Evolutionary conservation across 2,888 invertebrate species (phyloP).

Genomic region (Mesorhabditis spiculigera): DNA sequence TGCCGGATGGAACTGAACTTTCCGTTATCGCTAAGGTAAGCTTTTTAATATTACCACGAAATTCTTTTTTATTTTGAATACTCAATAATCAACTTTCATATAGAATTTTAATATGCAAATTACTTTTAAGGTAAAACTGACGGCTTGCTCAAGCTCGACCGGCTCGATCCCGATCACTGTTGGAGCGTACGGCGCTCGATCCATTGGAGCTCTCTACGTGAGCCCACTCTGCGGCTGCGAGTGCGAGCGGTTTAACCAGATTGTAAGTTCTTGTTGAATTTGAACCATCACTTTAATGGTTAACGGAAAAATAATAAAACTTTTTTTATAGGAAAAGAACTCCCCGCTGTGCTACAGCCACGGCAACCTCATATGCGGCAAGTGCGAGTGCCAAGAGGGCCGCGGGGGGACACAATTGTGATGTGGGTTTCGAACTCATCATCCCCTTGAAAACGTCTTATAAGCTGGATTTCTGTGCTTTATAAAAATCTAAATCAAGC

Average conservation of each 20-base stretch:
- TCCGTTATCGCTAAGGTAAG: not conserved
- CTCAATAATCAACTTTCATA: not conserved
- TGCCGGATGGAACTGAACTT: not conserved
- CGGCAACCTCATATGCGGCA: slow-evolving; percentile 52
- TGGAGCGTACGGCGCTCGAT: slow-evolving; percentile 50
- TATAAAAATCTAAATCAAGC: not conserved
- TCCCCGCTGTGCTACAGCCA: slow-evolving; percentile 40
- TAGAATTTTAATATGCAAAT: slow-evolving; percentile 10
- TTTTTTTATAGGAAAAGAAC: slow-evolving; percentile 39
- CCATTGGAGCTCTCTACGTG: slow-evolving; percentile 35
- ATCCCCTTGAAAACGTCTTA: too few relatives aligned
- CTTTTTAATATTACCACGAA: not conserved
- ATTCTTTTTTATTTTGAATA: not conserved
- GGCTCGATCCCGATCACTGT: slow-evolving; percentile 51
- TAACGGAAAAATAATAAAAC: not conserved
- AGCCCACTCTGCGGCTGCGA: slow-evolving; percentile 56
- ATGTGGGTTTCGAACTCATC: not conserved
- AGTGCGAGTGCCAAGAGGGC: slow-evolving; percentile 38
- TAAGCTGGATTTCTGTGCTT: too few relatives aligned
- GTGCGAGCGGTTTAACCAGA: slow-evolving; percentile 46
- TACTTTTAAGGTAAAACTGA: slow-evolving; percentile 26
- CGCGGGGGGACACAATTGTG: slow-evolving; percentile 41
- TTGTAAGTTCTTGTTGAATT: not conserved
- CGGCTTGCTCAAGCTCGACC: slow-evolving; percentile 32
- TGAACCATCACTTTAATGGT: slow-evolving; percentile 6